Evolutionary conservation across 2,888 invertebrate genomes (phyloP), one percentile per base, ranked within the genome.

Genomic region (Dione vanillae): DNA sequence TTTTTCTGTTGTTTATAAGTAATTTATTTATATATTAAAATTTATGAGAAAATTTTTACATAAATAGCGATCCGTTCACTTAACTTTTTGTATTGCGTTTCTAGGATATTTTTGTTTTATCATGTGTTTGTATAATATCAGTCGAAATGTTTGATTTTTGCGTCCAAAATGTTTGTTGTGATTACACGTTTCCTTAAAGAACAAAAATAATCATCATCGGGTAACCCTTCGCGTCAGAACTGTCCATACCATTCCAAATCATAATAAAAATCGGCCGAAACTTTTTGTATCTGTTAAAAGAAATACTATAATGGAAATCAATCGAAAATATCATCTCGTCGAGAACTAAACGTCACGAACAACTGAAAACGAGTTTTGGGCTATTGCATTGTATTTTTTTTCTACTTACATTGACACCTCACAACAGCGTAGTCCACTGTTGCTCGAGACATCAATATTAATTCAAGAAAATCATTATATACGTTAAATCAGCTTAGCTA

Each of bases 1-100:
- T 91, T 54, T 72, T 91, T 92, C 92, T 92, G 92, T 92, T 92
- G 92, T 92, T 43, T 91, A 92, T 88, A 91, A 92, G 88, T 83
- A 91, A 90, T 92, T 92, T 90, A 91, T 90, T 91, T 87, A 92
- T 92, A 92, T 91, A 92, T 91, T 91, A 90, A 90, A 54, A 78
- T 78, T 78, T 78, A 78, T 88, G 91, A 92, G 91, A 91, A 92
- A 85, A 76, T 90, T 88, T 89, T 91, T 92, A 92, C 91, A 93
- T 91, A 92, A 92, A 93, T 92, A 93, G 93, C 92, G 91, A 93
- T 92, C 91, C 86, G 82, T 92, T 88, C 91, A 92, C 91, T 84
- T 88, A 80, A 80, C 81, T 83, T 85, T 85, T 86, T 85, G 85
- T 79, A 81, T 84, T 85, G 83, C 78, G 77, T 78, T 82, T 79